Evolutionary conservation across 2,797 vertebrate species (phyloP).

Genomic region (Anolis apletophallus): DNA sequence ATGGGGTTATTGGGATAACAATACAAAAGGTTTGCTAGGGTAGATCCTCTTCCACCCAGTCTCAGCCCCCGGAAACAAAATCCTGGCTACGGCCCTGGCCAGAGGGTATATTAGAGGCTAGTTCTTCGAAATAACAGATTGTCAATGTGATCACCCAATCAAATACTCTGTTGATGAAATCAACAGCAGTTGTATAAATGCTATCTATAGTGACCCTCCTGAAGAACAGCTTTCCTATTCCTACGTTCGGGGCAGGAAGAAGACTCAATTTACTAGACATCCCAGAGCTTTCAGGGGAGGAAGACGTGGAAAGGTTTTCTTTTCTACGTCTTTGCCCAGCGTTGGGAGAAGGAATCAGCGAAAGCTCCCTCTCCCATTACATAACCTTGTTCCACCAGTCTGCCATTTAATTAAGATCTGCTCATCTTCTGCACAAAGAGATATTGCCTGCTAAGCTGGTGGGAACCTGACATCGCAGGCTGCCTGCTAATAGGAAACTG

Average conservation of each 20-base stretch:
- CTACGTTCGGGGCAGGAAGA: neutral
- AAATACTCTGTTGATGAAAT: too few relatives aligned
- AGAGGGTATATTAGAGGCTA: too few relatives aligned
- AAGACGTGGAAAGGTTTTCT: neutral
- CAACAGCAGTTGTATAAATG: too few relatives aligned
- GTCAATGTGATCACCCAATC: too few relatives aligned
- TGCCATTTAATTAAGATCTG: constrained; percentile 54
- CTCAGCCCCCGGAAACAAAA: too few relatives aligned
- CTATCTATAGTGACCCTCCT: too few relatives aligned
- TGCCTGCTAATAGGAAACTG: constrained; percentile 31
- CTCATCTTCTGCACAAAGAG: constrained; percentile 43
- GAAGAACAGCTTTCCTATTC: neutral
- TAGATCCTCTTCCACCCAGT: too few relatives aligned
- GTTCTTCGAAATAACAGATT: too few relatives aligned
- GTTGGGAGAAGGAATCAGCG: neutral
- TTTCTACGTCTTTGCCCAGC: too few relatives aligned
- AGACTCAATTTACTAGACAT: neutral
- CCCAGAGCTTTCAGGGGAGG: neutral
- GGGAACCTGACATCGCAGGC: constrained; percentile 15
- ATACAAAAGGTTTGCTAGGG: too few relatives aligned
- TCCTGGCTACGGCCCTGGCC: too few relatives aligned
- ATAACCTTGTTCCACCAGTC: constrained; percentile 26
- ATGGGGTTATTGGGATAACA: too few relatives aligned
- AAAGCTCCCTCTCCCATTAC: constrained; percentile 24
- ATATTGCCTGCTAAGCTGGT: constrained; percentile 29